Percentiles rank a stretch among this genome's conserved stretches.
Evolutionary conservation across 1,140 invertebrate genomes (phyloP).

Genomic region (Drosophila auraria): DNA sequence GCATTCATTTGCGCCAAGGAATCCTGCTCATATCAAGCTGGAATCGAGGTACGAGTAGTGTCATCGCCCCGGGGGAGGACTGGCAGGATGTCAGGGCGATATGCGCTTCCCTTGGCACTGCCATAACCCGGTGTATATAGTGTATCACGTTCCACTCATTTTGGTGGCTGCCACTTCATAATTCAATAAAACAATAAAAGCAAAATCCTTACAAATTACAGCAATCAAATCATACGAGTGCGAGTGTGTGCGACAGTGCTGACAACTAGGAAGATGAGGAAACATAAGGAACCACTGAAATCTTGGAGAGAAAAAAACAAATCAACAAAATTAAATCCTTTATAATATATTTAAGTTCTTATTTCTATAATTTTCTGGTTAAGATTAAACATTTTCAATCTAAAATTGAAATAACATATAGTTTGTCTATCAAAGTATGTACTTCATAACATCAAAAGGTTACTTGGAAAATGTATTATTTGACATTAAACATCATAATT

Average conservation of each 20-base stretch:
- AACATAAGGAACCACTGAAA: neutral
- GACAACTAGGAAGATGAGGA: neutral
- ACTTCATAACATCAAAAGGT: no score
- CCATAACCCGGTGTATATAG: constrained; percentile 27
- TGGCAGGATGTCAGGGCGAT: constrained; percentile 17
- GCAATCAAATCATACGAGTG: constrained; percentile 74
- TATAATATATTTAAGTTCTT: neutral
- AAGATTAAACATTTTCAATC: no score
- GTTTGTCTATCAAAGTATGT: no score
- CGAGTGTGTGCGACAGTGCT: constrained; percentile 11
- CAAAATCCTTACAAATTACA: constrained; percentile 83
- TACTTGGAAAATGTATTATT: no score
- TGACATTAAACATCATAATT: no score
- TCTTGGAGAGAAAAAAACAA: no score
- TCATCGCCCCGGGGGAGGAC: constrained; percentile 17
- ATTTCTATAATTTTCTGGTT: no score
- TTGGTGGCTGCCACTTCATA: constrained; percentile 80
- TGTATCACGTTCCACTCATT: constrained; percentile 77
- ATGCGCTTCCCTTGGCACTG: constrained; percentile 30
- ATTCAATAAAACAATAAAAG: constrained; percentile 84
- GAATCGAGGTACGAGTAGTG: constrained; percentile 13
- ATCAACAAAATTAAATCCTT: neutral
- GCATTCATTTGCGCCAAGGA: constrained; percentile 60
- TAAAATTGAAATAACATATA: no score
- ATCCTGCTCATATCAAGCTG: constrained; percentile 50